Evolutionary conservation across 2,888 invertebrate genomes (phyloP).

Genomic region (Leuctra nigra): DNA sequence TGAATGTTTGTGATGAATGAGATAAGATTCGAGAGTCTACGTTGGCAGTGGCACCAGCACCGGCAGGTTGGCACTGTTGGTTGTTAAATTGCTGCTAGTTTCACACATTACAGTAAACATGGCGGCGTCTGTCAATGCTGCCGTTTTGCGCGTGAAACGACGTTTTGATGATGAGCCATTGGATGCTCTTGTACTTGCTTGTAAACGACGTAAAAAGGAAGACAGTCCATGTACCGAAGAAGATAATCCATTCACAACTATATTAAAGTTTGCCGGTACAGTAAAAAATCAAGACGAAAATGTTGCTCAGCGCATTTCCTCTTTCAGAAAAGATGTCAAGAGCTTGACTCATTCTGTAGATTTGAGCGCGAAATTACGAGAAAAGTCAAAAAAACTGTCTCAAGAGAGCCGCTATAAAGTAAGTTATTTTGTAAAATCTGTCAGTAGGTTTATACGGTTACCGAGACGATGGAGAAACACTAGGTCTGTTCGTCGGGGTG

Average conservation of each 20-base stretch:
- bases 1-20: too few relatives aligned
- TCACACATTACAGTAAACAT: background rate
- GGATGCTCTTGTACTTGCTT: constrained; percentile 61
- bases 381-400: constrained; percentile 42
- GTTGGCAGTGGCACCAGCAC: too few relatives aligned
- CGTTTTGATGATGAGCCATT: constrained; percentile 63
- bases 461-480: background rate
- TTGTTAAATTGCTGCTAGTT: too few relatives aligned
- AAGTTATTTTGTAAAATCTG: background rate
- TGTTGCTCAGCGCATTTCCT: constrained; percentile 40
- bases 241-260: constrained; percentile 46
- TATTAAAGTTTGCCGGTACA: constrained; percentile 67
- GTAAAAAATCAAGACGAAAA: constrained; percentile 50
- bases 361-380: constrained; percentile 42
- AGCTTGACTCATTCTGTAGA: constrained; percentile 42
- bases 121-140: constrained; percentile 41
- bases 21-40: too few relatives aligned
- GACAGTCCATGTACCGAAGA: constrained; percentile 37
- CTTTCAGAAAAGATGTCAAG: constrained; percentile 39
- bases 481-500: too few relatives aligned
- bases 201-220: constrained; percentile 59
- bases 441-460: background rate
- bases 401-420: constrained; percentile 45
- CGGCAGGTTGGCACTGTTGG: too few relatives aligned
- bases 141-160: constrained; percentile 67